Conservation (phyloP, 2,888 invertebrate genomes). For the Agrotis clavis region DNA sequence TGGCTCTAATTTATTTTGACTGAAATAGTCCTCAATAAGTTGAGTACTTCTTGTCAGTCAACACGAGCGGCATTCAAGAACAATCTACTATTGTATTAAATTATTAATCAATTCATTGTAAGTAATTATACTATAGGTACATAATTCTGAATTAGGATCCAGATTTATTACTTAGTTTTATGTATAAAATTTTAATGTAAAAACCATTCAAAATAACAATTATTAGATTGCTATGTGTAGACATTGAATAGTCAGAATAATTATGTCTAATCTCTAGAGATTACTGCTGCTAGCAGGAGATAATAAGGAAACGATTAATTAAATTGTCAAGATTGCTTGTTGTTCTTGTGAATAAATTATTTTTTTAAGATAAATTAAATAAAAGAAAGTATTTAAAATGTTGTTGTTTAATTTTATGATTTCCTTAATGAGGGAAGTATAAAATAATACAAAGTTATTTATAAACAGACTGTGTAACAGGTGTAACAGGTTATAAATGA, state of each 20-base stretch:
- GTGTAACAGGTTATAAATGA: too few relatives aligned
- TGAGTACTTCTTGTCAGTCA: not conserved
- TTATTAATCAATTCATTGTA: not conserved
- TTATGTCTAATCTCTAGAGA: too few relatives aligned
- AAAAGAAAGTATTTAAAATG: not conserved
- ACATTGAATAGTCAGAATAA: not conserved
- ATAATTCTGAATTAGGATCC: not conserved
- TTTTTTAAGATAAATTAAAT: slow-evolving; percentile 2
- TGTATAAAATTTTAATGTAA: not conserved
- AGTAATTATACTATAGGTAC: not conserved
- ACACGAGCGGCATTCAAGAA: not conserved
- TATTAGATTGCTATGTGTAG: not conserved
- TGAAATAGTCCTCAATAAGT: not conserved
- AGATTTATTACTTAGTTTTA: too few relatives aligned
- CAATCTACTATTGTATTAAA: not conserved
- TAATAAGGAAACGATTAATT: not conserved
- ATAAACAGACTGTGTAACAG: too few relatives aligned
- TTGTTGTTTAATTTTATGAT: slow-evolving; percentile 16
- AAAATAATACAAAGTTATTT: not conserved
- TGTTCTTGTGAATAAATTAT: not conserved
- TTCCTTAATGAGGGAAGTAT: not conserved
- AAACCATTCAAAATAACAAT: not conserved
- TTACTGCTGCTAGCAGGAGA: too few relatives aligned
- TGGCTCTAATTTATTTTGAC: not conserved
- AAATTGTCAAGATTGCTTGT: not conserved